These are phyloP conservation scores for Ondatra zibethicus DNA, from an alignment of 2,113 vertebrate species.

Conservation along the genomic window DNA sequence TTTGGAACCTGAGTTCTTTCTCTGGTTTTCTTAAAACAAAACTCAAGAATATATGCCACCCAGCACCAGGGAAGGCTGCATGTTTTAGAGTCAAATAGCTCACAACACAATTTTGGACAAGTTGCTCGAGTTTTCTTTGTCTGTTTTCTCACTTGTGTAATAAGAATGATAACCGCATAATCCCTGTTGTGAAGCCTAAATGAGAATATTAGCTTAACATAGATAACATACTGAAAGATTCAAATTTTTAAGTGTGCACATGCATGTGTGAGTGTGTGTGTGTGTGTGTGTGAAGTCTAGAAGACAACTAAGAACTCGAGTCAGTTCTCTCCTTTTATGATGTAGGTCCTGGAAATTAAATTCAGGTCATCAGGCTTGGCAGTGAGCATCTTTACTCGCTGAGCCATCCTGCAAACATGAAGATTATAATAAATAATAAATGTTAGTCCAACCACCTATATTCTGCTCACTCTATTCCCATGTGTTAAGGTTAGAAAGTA, in stretches of 20 bases:
- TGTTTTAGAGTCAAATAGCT: not conserved
- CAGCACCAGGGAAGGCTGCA: not conserved
- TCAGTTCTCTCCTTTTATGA: not conserved
- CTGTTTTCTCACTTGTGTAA: not conserved
- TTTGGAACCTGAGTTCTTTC: not conserved
- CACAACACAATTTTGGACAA: not conserved
- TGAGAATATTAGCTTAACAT: not conserved
- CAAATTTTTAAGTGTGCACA: not conserved
- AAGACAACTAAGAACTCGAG: not conserved
- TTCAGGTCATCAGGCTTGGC: not conserved
- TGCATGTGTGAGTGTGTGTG: not conserved
- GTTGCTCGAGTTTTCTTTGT: not conserved
- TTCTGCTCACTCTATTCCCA: not conserved
- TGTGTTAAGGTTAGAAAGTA: not conserved
- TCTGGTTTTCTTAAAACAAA: not conserved
- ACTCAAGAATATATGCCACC: not conserved
- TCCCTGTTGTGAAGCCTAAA: not conserved
- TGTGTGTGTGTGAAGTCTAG: not conserved
- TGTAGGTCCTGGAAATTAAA: not conserved
- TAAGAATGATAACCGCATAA: not conserved
- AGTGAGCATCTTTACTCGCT: not conserved
- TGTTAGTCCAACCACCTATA: not conserved
- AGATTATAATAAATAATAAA: not conserved
- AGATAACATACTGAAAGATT: not conserved
- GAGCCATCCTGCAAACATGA: not conserved